These are phyloP conservation scores for Onychostoma macrolepis DNA, from an alignment of 2,113 vertebrate species.

Conservation along the genomic window DNA sequence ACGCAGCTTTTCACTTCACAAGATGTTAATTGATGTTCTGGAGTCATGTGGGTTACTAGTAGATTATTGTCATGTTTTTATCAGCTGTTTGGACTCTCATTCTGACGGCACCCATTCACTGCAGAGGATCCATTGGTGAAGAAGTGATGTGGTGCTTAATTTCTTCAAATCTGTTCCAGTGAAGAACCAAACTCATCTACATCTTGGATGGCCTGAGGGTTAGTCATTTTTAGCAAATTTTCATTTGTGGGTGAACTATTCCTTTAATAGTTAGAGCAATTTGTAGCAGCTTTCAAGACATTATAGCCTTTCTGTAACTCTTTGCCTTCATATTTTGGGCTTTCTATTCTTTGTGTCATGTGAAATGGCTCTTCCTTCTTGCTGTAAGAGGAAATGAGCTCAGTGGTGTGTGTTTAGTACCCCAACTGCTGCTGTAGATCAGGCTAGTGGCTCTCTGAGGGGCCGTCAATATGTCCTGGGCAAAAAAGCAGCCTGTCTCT, in stretches of 20 bases:
- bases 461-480: slow-evolving; percentile 19
- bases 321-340: background rate
- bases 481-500: slow-evolving; percentile 2
- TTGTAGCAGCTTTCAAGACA: background rate
- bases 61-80: background rate
- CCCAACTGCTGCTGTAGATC: slow-evolving; percentile 25
- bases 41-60: background rate
- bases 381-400: background rate
- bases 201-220: background rate
- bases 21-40: background rate
- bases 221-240: background rate
- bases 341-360: background rate
- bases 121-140: background rate
- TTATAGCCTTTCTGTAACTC: background rate
- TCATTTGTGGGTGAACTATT: background rate
- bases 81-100: background rate
- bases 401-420: slow-evolving; percentile 22
- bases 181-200: background rate
- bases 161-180: background rate
- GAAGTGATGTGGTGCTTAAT: background rate
- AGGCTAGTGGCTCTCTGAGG: background rate
- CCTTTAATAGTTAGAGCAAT: background rate
- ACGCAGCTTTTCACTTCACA: background rate
- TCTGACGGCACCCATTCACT: background rate
- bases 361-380: background rate